A percentile compares a stretch with the other conserved stretches of the same genome.
These are phyloP conservation scores for Ascidia mentula DNA, from an alignment of 23 tunicate genomes.

Conservation along the genomic window DNA sequence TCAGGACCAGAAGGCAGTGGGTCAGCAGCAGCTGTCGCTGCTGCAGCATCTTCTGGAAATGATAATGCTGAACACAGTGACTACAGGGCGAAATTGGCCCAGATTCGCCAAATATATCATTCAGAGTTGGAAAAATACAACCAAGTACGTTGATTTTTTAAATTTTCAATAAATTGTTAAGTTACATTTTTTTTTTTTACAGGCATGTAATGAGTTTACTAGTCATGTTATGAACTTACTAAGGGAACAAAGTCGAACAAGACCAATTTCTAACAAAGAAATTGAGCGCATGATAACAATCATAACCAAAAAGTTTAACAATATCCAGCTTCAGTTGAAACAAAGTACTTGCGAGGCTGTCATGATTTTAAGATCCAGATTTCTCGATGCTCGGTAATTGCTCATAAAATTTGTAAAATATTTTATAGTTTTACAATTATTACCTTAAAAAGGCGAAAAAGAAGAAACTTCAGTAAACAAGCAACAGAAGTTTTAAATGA, in stretches of 20 bases:
- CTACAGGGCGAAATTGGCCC: conserved; percentile 91
- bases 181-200: neutral
- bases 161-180: too few species aligned
- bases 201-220: conserved; percentile 98
- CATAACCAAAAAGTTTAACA: conserved; percentile 93
- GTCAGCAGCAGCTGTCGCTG: conserved; percentile 94
- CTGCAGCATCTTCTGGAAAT: conserved; percentile 96
- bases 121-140: conserved; percentile 97
- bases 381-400: conserved; percentile 92
- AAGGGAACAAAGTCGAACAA: conserved; percentile 90
- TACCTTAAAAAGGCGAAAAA: conserved; percentile 81
- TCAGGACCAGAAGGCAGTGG: conserved; percentile 93
- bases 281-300: conserved; percentile 94
- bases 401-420: neutral
- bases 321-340: conserved; percentile 98
- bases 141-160: conserved; percentile 82
- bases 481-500: conserved; percentile 99
- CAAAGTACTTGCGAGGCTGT: conserved; percentile 99
- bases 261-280: conserved; percentile 94
- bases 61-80: conserved; percentile 98
- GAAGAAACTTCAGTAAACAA: conserved; percentile 99
- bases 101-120: conserved; percentile 96
- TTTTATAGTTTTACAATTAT: neutral
- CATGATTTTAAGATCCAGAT: conserved; percentile 94
- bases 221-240: conserved; percentile 97